phyloP scores from a whole-genome alignment of 2,113 vertebrate genomes.

The Lonchura striata region DNA sequence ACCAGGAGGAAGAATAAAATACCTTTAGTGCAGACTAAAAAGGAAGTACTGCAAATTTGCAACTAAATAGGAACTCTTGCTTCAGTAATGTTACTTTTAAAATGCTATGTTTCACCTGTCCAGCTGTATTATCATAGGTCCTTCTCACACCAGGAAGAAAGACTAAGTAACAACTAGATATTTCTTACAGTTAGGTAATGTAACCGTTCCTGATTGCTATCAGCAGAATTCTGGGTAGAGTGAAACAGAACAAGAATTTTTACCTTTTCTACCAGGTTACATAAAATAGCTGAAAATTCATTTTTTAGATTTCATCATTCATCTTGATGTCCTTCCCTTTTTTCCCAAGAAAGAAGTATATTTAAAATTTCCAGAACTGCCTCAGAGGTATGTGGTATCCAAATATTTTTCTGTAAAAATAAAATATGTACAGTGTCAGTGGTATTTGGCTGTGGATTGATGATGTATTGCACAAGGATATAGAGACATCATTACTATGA shows the following conservation, averaged over 20 bases:
- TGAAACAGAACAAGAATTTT: conserved; percentile 21
- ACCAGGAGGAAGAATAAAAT: neutral
- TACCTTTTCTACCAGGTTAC: neutral
- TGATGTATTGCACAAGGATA: conserved; percentile 56
- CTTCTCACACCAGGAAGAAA: conserved; percentile 7
- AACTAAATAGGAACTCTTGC: neutral
- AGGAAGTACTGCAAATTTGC: neutral
- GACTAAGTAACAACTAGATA: neutral
- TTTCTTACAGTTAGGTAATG: neutral
- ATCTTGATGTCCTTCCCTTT: conserved; percentile 59
- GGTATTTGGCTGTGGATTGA: conserved; percentile 59
- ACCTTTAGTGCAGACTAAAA: neutral
- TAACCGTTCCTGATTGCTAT: conserved; percentile 5
- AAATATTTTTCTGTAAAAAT: conserved; percentile 70
- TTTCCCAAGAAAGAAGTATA: conserved; percentile 54
- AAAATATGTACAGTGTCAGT: conserved; percentile 61
- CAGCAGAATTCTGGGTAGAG: neutral
- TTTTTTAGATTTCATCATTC: conserved; percentile 49
- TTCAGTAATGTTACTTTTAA: neutral
- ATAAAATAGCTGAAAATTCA: conserved; percentile 49
- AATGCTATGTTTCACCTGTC: neutral
- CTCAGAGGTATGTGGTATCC: conserved; percentile 59
- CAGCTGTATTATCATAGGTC: neutral
- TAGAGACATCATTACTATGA: conserved; percentile 58
- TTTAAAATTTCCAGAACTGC: conserved; percentile 67